phyloP scores from a whole-genome alignment of 2,888 invertebrate species.

The Lochmaea capreae region DNA sequence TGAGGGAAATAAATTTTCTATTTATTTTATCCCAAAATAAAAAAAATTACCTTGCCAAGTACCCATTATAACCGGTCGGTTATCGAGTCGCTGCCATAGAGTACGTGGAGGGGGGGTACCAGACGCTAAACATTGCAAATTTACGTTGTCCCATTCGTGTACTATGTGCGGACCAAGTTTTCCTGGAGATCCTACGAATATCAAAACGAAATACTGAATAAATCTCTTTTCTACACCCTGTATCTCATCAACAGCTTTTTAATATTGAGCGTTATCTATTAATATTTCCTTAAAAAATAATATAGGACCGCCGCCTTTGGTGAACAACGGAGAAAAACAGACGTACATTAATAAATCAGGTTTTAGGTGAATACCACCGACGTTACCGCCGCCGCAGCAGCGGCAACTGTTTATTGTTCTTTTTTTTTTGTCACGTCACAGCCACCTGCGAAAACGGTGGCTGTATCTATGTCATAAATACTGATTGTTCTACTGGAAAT shows the following conservation, averaged over 20 bases:
- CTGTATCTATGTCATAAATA: slow-evolving; percentile 3
- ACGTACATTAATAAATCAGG: slow-evolving; percentile 26
- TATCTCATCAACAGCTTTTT: background rate
- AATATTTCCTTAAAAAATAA: background rate
- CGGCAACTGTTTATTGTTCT: slow-evolving; percentile 6
- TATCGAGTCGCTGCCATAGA: slow-evolving; percentile 80
- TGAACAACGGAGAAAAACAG: background rate
- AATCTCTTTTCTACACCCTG: no score
- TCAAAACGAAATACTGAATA: no score
- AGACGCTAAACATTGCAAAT: slow-evolving; percentile 83
- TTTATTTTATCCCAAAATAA: no score
- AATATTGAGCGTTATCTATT: background rate
- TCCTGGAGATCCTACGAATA: slow-evolving; percentile 53
- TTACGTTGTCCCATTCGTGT: slow-evolving; percentile 82
- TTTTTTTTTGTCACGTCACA: slow-evolving; percentile 20
- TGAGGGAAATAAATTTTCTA: background rate
- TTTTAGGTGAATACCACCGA: slow-evolving; percentile 16
- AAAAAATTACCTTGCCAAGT: slow-evolving; percentile 71
- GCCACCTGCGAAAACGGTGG: slow-evolving; percentile 18
- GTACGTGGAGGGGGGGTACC: slow-evolving; percentile 83
- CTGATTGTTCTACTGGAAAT: background rate
- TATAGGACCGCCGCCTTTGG: background rate
- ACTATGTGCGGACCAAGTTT: slow-evolving; percentile 73
- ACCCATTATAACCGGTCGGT: slow-evolving; percentile 71
- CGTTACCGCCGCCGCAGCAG: background rate